Evolutionary conservation across 2,797 vertebrate species (phyloP).

Genomic region (Dromococcyx pavoninus): DNA sequence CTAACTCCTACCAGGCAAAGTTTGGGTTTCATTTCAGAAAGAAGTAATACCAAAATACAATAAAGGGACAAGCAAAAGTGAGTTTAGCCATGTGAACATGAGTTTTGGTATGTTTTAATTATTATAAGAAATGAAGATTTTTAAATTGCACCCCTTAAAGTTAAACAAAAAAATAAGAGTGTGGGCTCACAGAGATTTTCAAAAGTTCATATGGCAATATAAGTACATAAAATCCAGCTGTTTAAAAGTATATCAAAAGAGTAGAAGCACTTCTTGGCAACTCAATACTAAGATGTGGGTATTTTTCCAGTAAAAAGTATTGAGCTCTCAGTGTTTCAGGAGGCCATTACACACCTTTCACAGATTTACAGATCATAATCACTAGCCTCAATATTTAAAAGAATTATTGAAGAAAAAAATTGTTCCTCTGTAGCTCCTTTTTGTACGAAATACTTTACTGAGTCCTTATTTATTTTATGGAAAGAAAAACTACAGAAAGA

Average conservation of each 20-base stretch:
- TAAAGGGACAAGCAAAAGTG: not conserved
- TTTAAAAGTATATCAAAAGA: not conserved
- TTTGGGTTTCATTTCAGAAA: not conserved
- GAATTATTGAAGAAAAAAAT: not conserved
- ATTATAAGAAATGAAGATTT: not conserved
- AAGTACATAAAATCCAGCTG: not conserved
- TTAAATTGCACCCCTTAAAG: not conserved
- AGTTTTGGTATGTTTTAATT: not conserved
- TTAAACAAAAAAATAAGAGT: not conserved
- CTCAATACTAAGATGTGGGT: rapidly evolving
- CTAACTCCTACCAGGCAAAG: not conserved
- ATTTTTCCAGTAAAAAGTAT: not conserved
- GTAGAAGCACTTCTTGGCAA: not conserved
- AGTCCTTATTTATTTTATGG: not conserved
- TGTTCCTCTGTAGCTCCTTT: not conserved
- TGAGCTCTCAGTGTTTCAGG: not conserved
- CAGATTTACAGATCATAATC: not conserved
- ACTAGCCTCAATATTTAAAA: not conserved
- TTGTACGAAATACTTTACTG: not conserved
- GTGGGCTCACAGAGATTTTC: not conserved
- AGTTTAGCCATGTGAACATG: not conserved
- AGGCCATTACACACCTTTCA: not conserved
- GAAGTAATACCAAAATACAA: not conserved
- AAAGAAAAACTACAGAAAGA: not conserved
- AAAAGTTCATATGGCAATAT: not conserved